Evolutionary conservation across 2,797 vertebrate species (phyloP).

Genomic region (Hydrocynus forskahlii): DNA sequence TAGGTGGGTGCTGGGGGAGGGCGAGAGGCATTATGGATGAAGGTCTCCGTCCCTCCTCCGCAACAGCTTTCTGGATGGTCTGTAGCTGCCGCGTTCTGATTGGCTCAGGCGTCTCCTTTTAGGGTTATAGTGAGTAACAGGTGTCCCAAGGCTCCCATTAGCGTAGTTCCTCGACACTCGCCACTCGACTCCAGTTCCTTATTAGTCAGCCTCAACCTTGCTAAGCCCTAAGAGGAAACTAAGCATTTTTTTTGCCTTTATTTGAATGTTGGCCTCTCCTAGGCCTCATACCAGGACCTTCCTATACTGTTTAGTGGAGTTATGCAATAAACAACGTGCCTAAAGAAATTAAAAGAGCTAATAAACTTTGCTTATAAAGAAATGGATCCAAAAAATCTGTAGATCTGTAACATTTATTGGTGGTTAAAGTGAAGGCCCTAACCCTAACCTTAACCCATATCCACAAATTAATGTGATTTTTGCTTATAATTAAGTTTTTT

Average conservation of each 20-base stretch:
- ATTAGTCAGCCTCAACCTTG: constrained; percentile 68
- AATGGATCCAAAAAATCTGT: background rate
- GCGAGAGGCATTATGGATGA: constrained; percentile 28
- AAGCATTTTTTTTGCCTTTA: constrained; percentile 27
- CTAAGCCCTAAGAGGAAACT: constrained; percentile 60
- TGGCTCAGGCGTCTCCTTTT: constrained; percentile 82
- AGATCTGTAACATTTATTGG: no score
- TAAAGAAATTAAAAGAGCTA: background rate
- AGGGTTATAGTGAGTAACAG: constrained; percentile 78
- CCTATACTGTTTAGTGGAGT: background rate
- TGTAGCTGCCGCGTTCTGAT: constrained; percentile 70
- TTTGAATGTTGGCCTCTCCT: background rate
- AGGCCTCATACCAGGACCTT: background rate
- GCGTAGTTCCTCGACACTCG: constrained; percentile 52
- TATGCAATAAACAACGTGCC: background rate
- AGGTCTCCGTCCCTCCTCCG: constrained; percentile 65
- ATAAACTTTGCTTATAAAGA: background rate
- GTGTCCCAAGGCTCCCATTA: constrained; percentile 65
- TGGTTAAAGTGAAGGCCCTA: background rate
- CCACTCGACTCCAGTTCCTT: constrained; percentile 67
- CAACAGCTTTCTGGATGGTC: constrained; percentile 65
- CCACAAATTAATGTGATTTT: no score
- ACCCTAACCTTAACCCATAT: no score
- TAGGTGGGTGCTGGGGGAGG: constrained; percentile 12
- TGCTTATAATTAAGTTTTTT: no score